Base-by-base conservation (phyloP, 1,140 invertebrate genomes). In the Asobara japonica region DNA sequence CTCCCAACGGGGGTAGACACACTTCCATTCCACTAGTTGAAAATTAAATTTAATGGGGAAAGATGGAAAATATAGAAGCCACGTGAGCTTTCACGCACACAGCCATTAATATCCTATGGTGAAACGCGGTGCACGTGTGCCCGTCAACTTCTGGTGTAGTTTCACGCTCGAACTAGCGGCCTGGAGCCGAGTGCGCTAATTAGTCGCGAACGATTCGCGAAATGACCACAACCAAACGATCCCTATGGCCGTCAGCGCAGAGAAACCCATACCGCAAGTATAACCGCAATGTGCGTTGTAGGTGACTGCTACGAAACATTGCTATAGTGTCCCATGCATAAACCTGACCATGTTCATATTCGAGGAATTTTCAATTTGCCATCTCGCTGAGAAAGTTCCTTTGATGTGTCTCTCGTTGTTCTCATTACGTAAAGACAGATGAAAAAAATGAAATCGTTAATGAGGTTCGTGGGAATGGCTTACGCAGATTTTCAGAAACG, bases 171-270 rank as follows among this genome's bases (percentile, higher is more conserved):
- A 13, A 62, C n/a, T 29, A 60, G 48, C 10, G 30, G 48, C 48
- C 60, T 69, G 48, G 13, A 66, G 20, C 22, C 13, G 16, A 8
- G 48, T 69, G 31, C 16, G 45, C 66, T 69, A 69, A 69, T 56
- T 69, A 69, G 66, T 66, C 65, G 38, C 38, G 65, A 66, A 66
- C 65, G 25, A 66, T 66, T 66, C 65, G 36, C 41, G 25, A 48
- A 66, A 66, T 66, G 38, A 66, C 36, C 38, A 66, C 38, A 25
- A 45, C 65, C 36, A 48, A 66, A 66, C 36, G 25, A 27, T 29
- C 38, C 36, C 36, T 11, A n/a, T 29, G 65, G 33, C 45, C 36
- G 65, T 66, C 65, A 66, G 27, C 65, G 38, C 13, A 6, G 20
- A 29, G 20, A 16, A 29, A 20, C 45, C 18, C 22, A 33, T 1